These are phyloP conservation scores for Coremacera marginata DNA, from an alignment of 2,888 invertebrate genomes.

Conservation along the genomic window DNA sequence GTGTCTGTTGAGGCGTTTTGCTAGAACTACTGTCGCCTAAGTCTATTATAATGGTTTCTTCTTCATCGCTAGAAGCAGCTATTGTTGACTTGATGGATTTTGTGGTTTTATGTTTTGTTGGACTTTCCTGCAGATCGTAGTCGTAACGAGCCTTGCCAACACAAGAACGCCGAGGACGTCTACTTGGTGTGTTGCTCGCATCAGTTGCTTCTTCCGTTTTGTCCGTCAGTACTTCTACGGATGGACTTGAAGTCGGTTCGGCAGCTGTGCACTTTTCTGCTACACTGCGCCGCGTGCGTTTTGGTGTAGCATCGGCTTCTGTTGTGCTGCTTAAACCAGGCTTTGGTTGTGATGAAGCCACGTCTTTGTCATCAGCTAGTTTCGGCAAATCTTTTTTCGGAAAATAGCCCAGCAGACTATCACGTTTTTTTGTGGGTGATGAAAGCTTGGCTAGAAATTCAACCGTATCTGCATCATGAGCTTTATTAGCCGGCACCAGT, in stretches of 20 bases:
- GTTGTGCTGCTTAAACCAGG: neutral
- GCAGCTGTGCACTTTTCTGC: constrained; percentile 6
- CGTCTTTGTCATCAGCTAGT: constrained; percentile 21
- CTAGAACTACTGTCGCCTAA: constrained; percentile 58
- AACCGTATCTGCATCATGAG: constrained; percentile 58
- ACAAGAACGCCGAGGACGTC: constrained; percentile 63
- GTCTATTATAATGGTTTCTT: constrained; percentile 56
- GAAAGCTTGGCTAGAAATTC: constrained; percentile 72
- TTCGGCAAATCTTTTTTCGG: constrained; percentile 68
- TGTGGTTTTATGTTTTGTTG: constrained; percentile 47
- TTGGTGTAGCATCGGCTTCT: constrained; percentile 43
- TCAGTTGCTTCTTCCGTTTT: constrained; percentile 15
- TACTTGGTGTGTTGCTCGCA: constrained; percentile 48
- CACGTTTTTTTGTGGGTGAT: constrained; percentile 74
- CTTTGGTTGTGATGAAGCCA: no score
- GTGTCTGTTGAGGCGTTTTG: constrained; percentile 58
- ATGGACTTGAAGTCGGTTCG: neutral
- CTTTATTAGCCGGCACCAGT: neutral
- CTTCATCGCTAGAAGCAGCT: neutral
- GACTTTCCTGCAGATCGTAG: constrained; percentile 59
- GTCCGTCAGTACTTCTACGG: neutral
- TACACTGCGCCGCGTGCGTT: constrained; percentile 44
- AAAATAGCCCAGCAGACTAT: constrained; percentile 75
- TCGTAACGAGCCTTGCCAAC: constrained; percentile 64
- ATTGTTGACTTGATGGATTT: constrained; percentile 21